phyloP scores from a whole-genome alignment of 2,888 invertebrate species.

The Lithophane semibrunnea region DNA sequence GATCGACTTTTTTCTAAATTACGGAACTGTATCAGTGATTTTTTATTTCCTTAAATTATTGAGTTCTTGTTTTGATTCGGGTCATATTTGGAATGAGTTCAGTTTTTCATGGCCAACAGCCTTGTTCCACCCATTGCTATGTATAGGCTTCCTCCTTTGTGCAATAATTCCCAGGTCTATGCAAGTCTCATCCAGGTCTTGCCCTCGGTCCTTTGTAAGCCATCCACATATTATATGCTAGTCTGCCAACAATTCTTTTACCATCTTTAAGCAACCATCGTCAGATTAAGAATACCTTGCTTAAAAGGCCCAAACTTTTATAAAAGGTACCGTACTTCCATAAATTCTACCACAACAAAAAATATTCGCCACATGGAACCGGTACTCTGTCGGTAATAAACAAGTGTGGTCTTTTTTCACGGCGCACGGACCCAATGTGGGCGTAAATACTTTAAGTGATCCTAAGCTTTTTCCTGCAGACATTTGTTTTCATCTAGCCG shows the following conservation, averaged over 20 bases:
- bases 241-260: neutral
- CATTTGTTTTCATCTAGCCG: constrained; percentile 57
- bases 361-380: constrained; percentile 40
- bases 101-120: neutral
- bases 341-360: neutral
- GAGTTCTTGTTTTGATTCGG: constrained; percentile 20
- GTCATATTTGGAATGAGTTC: neutral
- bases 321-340: neutral
- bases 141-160: neutral
- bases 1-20: constrained; percentile 33
- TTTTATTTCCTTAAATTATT: constrained; percentile 21
- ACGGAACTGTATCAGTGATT: constrained; percentile 36
- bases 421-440: constrained; percentile 34
- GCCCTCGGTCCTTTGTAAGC: no score
- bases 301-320: neutral
- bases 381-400: constrained; percentile 47
- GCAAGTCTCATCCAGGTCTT: no score
- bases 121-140: neutral
- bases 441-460: constrained; percentile 51
- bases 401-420: constrained; percentile 46
- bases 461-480: constrained; percentile 55
- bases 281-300: neutral
- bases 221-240: neutral
- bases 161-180: no score
- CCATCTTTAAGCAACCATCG: neutral